Evolutionary conservation across 2,113 vertebrate species (phyloP), one percentile per base, ranked within the genome.

Genomic region (Rhea americana): DNA sequence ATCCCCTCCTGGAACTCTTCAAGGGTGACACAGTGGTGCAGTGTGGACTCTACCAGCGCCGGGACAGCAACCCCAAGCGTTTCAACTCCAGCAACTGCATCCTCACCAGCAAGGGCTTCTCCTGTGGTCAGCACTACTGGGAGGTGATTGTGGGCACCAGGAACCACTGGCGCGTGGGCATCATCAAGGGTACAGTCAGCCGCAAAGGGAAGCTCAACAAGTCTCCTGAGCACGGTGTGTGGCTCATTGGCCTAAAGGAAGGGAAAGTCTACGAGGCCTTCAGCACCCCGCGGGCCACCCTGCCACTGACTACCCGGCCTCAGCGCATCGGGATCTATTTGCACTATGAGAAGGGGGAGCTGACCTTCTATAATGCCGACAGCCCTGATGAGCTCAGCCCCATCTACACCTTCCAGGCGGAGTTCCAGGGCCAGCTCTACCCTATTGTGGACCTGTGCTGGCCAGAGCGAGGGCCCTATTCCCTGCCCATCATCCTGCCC

Each of bases 391-490:
- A 98, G 92, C 97, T 99, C 79, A 94, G 96, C 35, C 92, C 94
- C 15, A 97, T 98, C 89, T 99, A 98, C 93, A 98, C 97, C 2
- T 99, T 98, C 97, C 98, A 97, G 78, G 96, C 97, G 0, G 98
- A 98, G 81, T 97, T 99, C 91, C 98, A 98, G 93, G 98, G 98
- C n/a, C 99, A 98, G 88, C 97, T 99, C 45, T 99, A 97, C 87
- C 98, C 98, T 9, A 97, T 98, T 43, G 70, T 98, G 93, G 98
- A 99, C 48, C 96, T 98, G 7, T 98, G 98, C 94, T 99, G 98
- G 98, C 98, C 98, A 0, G 98, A 98, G 51, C 85, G 97, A 75
- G 97, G 98, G 66, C 96, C 96, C 84, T 98, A 98, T 93, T 97
- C 97, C 0, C 92, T 98, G 26, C 98, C 98, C 48, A 93, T 98